Base-by-base conservation (phyloP, 2,888 invertebrate species). In the Liodrosophila aerea region DNA sequence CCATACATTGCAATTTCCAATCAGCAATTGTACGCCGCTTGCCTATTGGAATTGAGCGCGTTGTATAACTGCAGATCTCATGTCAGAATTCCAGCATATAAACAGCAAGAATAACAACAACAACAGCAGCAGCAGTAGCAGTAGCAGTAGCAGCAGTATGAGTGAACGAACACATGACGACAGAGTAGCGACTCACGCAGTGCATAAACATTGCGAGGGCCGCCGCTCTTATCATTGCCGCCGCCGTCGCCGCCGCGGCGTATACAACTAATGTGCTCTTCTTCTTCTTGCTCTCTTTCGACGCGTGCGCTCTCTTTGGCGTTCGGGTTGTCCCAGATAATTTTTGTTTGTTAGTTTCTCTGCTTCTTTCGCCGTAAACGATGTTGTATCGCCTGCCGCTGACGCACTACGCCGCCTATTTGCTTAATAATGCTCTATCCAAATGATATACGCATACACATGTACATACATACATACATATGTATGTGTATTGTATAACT, bases 291-390 rank as follows among this genome's bases (percentile, higher is more conserved):
- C 51, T 58, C 34, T 33, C 31, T 43, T 37, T 36, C 22, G 22
- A 5, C 5, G 22, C 22, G 22, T 22, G 22, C 22, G 47, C 71
- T 45, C 53, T 59, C 58, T 56, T 22, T 22, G 22, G 47, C 58
- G 54, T 51, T 74, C 58, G 39, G 81, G 61, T 80, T 78, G 77
- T 76, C 77, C 77, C 77, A 78, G 77, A 86, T 78, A 84, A 69
- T 80, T 84, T 86, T 84, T 78, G 82, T 84, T 86, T 81, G 85
- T 86, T 76, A 74, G 76, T 85, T 76, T 76, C 74, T 82, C 83
- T 74, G 61, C 63, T 85, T 69, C 83, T 74, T 57, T 51, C 30
- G 29, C 29, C 47, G 51, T 34, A 12, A 11, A 16, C 39, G 39
- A 8, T n/a, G n/a, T 5, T n/a, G 34, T 30, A 30, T n/a, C 40